phyloP scores from a whole-genome alignment of 2,888 invertebrate genomes.

The Ferrisia virgata region DNA sequence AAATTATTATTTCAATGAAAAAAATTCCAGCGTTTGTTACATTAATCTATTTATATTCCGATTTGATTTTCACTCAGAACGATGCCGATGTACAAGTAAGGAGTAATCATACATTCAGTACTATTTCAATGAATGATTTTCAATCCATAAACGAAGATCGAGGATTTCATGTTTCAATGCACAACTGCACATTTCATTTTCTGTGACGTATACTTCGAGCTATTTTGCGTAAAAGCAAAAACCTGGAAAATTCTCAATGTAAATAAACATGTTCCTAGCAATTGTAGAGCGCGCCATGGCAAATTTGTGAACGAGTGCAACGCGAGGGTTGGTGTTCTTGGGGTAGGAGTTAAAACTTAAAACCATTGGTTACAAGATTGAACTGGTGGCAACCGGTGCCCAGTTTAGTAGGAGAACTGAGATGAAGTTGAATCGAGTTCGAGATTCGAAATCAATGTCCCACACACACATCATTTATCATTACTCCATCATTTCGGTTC shows the following conservation, averaged over 20 bases:
- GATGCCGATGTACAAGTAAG: too few relatives aligned
- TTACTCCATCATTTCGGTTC: too few relatives aligned
- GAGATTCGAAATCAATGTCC: too few relatives aligned
- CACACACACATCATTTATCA: too few relatives aligned
- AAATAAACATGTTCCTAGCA: neutral
- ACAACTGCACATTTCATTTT: neutral
- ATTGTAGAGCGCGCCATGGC: neutral
- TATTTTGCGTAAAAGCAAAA: neutral
- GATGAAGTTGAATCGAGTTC: too few relatives aligned
- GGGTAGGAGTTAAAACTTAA: neutral
- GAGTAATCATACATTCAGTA: too few relatives aligned
- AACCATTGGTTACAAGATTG: too few relatives aligned
- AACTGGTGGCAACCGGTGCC: too few relatives aligned
- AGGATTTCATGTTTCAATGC: neutral
- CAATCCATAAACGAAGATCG: neutral
- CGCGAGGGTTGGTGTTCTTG: neutral
- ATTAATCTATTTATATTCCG: neutral
- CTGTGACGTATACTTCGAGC: neutral
- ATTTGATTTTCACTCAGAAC: too few relatives aligned
- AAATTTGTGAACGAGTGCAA: neutral
- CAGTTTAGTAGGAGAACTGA: too few relatives aligned
- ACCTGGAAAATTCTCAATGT: neutral
- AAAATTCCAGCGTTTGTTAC: too few relatives aligned
- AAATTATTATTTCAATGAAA: too few relatives aligned
- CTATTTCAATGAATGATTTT: constrained; percentile 12